Evolutionary conservation across 2,113 vertebrate species (phyloP), one percentile per base, ranked within the genome.

Genomic region (Nothoprocta pentlandii): DNA sequence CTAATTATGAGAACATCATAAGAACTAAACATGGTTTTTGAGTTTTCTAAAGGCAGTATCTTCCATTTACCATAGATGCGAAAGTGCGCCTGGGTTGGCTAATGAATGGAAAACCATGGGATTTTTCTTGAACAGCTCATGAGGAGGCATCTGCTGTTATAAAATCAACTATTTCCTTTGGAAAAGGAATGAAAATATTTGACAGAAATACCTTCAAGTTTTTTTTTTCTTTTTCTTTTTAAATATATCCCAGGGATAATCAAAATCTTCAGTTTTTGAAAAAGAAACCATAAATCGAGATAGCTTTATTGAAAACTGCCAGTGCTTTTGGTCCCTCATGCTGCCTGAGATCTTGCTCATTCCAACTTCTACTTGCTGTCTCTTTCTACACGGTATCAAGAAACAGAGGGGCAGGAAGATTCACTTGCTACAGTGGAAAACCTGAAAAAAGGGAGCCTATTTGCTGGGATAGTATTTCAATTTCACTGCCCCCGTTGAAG

Each of bases 111-210:
- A 96, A 97, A 95, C 59, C 67, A 79, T 64, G 80, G 90, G 66
- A 92, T 95, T 93, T 89, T 92, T 92, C 83, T 76, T 79, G 77
- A 93, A 90, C 85, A 90, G 88, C 94, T 94, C 90, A 96, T 0
- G 12, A 86, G 68, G 85, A 87, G 85, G 88, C 80, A 93, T 92
- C 62, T 95, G 93, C 83, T 49, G 73, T 95, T 96, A 92, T 92
- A 96, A 96, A 95, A 88, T 79, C 88, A 93, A 93, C 90, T 82
- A 92, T 96, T 96, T 97, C 85, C 92, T 92, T 68, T 90, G 95
- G 93, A 93, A 93, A 95, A 81, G 59, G 69, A 90, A 78, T 49
- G 80, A 87, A 95, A 95, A 95, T 87, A 79, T 81, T 92, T 73
- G 80, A 92, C 90, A 84, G 61, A 93, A 93, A 90, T 86, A 49